phyloP scores from a whole-genome alignment of 2,113 vertebrate genomes.

The Apteryx owenii region DNA sequence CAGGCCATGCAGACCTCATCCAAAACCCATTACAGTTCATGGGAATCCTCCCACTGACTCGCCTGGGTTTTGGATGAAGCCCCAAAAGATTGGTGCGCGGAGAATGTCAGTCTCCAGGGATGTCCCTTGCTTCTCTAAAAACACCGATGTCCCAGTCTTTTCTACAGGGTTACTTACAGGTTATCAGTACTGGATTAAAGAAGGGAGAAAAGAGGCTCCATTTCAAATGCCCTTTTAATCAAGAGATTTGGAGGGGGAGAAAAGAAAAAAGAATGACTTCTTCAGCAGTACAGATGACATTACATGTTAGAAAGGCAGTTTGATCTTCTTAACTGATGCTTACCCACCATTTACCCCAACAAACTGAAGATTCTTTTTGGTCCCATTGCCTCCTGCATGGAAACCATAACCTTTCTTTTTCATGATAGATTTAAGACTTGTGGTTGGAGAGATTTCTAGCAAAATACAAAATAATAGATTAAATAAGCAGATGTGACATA shows the following conservation, averaged over 20 bases:
- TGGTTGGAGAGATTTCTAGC: constrained; percentile 79
- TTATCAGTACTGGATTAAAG: constrained; percentile 20
- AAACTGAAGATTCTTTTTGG: constrained; percentile 99
- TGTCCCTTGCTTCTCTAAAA: background rate
- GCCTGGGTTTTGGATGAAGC: background rate
- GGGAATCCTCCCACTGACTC: background rate
- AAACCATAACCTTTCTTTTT: constrained; percentile 94
- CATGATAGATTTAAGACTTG: constrained; percentile 99
- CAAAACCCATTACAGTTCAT: background rate
- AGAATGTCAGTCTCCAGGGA: background rate
- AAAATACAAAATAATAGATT: constrained; percentile 76
- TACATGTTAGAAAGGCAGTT: constrained; percentile 21
- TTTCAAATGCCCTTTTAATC: constrained; percentile 57
- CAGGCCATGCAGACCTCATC: background rate
- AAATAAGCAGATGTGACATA: constrained; percentile 30
- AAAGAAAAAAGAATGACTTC: background rate
- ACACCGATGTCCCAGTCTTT: background rate
- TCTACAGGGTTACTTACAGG: background rate
- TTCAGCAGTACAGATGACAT: background rate
- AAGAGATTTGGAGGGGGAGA: background rate
- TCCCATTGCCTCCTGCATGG: constrained; percentile 87
- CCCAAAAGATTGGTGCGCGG: background rate
- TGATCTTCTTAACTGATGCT: constrained; percentile 79
- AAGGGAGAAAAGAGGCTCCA: constrained; percentile 29
- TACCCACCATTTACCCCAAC: constrained; percentile 99